phyloP scores from a whole-genome alignment of 30 jellyfish, hydroid and myxozoan genomes.

The Catostylus mosaicus region DNA sequence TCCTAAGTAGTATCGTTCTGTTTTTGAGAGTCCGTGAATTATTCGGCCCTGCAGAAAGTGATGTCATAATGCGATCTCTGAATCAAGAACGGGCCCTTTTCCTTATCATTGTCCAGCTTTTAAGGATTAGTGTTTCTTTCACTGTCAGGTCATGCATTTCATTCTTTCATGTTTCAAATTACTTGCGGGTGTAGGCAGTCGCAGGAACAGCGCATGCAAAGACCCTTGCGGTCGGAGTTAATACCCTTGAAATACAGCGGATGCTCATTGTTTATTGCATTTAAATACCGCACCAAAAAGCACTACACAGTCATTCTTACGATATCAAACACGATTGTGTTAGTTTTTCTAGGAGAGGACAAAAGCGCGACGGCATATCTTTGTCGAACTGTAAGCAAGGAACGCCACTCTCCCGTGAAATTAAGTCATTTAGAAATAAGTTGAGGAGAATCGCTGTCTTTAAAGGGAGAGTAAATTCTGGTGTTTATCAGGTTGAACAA shows the following conservation, averaged over 20 bases:
- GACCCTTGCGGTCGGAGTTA: slow-evolving; percentile 1
- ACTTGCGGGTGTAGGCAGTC: slow-evolving; percentile 23
- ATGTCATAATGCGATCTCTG: slow-evolving; percentile 25
- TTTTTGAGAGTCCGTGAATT: neutral
- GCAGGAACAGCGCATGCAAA: neutral
- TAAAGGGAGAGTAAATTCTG: neutral
- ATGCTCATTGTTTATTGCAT: slow-evolving; percentile 26
- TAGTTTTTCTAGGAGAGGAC: neutral
- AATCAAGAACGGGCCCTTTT: slow-evolving; percentile 12
- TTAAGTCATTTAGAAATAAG: neutral
- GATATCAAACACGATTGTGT: neutral
- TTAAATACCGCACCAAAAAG: slow-evolving; percentile 7
- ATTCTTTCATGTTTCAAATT: slow-evolving; percentile 23
- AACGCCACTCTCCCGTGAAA: slow-evolving; percentile 12
- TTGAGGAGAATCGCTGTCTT: slow-evolving; percentile 13
- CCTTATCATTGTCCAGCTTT: slow-evolving; percentile 21
- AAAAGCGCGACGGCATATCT: slow-evolving; percentile 3
- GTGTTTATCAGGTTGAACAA: slow-evolving; percentile 1
- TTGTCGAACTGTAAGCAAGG: neutral
- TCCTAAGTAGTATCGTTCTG: no score
- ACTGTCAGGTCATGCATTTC: slow-evolving; percentile 32
- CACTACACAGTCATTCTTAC: neutral
- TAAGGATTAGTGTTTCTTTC: slow-evolving; percentile 6
- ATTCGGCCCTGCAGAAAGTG: neutral
- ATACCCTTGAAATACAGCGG: neutral